Base-by-base conservation (phyloP, 2,888 invertebrate species). In the Drosophila formosana region DNA sequence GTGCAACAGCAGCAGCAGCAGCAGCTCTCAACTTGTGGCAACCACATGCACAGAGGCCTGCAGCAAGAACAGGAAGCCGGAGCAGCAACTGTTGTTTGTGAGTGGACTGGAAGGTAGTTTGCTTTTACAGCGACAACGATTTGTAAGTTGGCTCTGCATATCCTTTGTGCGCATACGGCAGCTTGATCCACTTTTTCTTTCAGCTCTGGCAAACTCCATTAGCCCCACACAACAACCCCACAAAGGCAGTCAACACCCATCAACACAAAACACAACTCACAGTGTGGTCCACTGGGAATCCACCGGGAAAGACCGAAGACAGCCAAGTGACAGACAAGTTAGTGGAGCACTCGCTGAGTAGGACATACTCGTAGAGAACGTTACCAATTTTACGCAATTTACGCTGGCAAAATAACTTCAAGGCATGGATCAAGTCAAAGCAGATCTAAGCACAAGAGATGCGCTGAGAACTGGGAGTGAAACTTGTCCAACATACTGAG, bases 191-290 rank as follows among this genome's bases (percentile, higher is more conserved):
- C 64, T 79, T 83, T 4, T 37, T 37, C 5, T 37, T 37, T 37
- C 37, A 61, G 58, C 64, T 74, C 71, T 70, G 67, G 67, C 62
- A 78, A 78, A 85, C 82, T 83, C 79, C 82, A 85, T 84, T 83
- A 84, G 79, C 79, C 72, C 67, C 68, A 56, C 43, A 39, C 11
- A 37, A 45, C 32, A 45, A 8, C 25, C 41, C 50, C 43, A 43
- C 41, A 30, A 41, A 53, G 61, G 50, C 57, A 70, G 66, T 62
- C 75, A 75, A 64, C 71, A 75, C 56, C 75, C 46, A 52, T 52
- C 52, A 53, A 52, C 56, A 51, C 72, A 67, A 18, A 30, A 30
- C 30, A 52, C 69, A 72, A 47, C 72, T 57, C 73, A 52, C 69
- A 37, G 37, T 70, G 52, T 69, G 73, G 53, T 66, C 56, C 66